Evolutionary conservation across 2,888 invertebrate species (phyloP).

Genomic region (Orthosia gracilis): DNA sequence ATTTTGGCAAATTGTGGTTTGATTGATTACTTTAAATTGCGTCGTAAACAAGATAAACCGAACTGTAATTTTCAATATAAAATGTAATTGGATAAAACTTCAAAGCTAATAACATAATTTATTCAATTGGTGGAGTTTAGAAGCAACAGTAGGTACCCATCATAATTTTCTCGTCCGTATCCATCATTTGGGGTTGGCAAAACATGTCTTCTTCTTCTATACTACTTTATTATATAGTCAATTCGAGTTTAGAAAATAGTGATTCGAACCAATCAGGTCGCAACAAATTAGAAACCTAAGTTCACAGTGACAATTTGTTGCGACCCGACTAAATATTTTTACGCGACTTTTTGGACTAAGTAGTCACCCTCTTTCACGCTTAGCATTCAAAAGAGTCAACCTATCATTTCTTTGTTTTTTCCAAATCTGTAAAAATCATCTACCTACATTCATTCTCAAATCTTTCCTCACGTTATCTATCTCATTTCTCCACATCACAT

Average conservation of each 20-base stretch:
- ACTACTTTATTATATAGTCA: not conserved
- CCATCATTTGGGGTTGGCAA: not conserved
- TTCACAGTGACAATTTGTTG: too few species aligned
- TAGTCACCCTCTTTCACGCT: too few species aligned
- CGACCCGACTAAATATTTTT: too few species aligned
- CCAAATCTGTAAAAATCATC: not conserved
- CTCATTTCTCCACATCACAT: not conserved
- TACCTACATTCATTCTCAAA: not conserved
- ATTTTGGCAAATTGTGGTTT: constrained; percentile 26
- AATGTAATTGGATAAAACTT: not conserved
- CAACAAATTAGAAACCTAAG: too few species aligned
- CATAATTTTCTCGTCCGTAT: too few species aligned
- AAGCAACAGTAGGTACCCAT: not conserved
- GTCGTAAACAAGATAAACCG: not conserved
- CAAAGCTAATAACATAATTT: not conserved
- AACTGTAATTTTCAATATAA: not conserved
- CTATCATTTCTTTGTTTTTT: not conserved
- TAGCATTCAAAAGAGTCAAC: not conserved
- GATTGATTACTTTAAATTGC: constrained; percentile 13
- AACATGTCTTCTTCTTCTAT: not conserved
- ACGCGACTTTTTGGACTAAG: too few species aligned
- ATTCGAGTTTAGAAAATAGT: too few species aligned
- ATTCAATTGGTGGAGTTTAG: not conserved
- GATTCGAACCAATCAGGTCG: too few species aligned
- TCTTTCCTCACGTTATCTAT: too few species aligned